Evolutionary conservation across 2,888 invertebrate genomes (phyloP), one percentile per base, ranked within the genome.

Genomic region (Morpho deidamia): DNA sequence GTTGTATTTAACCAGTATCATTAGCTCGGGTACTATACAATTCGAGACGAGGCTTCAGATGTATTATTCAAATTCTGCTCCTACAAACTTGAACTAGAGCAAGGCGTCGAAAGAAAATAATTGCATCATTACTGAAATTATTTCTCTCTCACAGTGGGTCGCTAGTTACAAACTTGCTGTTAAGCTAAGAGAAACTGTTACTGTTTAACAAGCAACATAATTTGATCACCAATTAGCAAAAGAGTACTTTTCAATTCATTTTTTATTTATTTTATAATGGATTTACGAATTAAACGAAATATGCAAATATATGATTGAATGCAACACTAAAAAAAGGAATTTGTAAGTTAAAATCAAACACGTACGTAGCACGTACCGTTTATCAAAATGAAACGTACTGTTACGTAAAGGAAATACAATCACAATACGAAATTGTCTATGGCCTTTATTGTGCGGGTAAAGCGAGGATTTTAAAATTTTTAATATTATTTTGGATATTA

Each of bases 101-200:
- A 41, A 34, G 40, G n/a, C 33, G 39, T 47, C 33, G 48, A 40
- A 40, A 48, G 33, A 48, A 48, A 41, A 40, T 48, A 41, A 48
- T 41, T 48, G 40, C 48, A 34, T 34, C 33, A 48, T 48, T 33
- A 41, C 48, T 32, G 38, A 48, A 48, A 48, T 40, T 48, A 48
- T 23, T 12, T 33, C 47, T 8, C 38, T 32, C 32, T 11, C 32
- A 11, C 39, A 39, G 38, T 12, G 11, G 12, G 11, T 40, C 48
- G 40, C 48, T 41, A 40, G 39, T 47, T 47, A 39, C 39, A 23
- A 47, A 47, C 32, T 14, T 11, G 11, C 39, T 23, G 7, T 10
- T 38, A 8, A 5, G 40, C 14, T 41, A 41, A 12, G n/a, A 23
- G 23, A 23, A 23, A 23, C 23, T 23, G 3, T 23, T 23, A 23